These are phyloP conservation scores for Psilopsiagon aymara DNA, from an alignment of 2,113 vertebrate species.

Conservation along the genomic window DNA sequence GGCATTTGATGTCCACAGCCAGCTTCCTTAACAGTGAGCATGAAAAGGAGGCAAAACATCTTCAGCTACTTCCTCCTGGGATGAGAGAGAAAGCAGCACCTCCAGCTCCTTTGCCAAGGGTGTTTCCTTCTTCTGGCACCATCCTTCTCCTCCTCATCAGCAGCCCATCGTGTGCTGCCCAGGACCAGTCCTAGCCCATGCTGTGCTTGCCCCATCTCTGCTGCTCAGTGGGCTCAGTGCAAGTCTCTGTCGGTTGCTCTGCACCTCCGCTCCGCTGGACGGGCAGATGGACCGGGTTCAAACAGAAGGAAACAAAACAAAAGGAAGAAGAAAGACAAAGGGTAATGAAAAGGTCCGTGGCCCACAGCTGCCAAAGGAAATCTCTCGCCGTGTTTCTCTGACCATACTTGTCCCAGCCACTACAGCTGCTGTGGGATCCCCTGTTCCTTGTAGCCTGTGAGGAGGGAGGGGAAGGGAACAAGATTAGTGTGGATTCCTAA, in stretches of 20 bases:
- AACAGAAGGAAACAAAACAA: conserved; percentile 28
- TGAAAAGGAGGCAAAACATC: background rate
- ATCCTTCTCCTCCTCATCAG: background rate
- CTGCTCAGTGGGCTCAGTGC: conserved; percentile 44
- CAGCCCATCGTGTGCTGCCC: rapidly evolving
- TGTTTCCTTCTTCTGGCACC: background rate
- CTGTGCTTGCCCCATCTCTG: background rate
- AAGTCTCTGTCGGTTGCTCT: conserved; percentile 56
- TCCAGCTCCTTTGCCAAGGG: background rate
- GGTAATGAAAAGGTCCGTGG: conserved; percentile 55
- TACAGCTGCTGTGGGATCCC: conserved; percentile 89
- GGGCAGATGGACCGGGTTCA: background rate
- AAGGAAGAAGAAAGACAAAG: conserved; percentile 59
- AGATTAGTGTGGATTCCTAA: background rate
- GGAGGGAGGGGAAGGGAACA: conserved; percentile 52
- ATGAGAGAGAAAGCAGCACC: background rate
- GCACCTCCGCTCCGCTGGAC: conserved; percentile 68
- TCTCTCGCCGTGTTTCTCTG: conserved; percentile 39
- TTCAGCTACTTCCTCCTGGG: background rate
- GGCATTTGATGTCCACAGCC: conserved; percentile 20
- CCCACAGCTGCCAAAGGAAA: conserved; percentile 33
- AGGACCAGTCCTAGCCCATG: background rate
- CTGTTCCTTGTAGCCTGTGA: conserved; percentile 90
- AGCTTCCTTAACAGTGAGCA: background rate
- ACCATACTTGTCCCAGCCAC: conserved; percentile 57